Evolutionary conservation across 2,888 invertebrate genomes (phyloP), one percentile per base, ranked within the genome.

Genomic region (Diploptera punctata): DNA sequence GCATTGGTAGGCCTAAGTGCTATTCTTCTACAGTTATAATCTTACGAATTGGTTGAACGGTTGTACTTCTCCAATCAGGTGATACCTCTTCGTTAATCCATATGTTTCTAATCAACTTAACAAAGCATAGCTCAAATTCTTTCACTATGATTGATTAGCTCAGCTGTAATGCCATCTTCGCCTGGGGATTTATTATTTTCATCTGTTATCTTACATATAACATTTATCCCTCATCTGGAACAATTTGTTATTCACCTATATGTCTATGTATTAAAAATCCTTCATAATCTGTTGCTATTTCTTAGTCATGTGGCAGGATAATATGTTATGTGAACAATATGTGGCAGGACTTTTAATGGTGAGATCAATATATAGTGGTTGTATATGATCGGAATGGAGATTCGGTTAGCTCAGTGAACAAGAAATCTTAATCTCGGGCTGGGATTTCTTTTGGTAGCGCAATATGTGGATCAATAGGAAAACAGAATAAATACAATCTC

Each of bases 11-110:
- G 18, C 31, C 61, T 18, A 10, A 70, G 29, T 60, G 68, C 43
- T 21, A 60, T 68, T 24, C 33, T 10, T 47, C 68, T 70, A 38
- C 29, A 52, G 38, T 54, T 54, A 21, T 9, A 18, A 38, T 70
- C 24, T 70, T 70, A 38, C 65, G 62, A 44, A 62, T 5, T 10
- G 33, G 33, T 10, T 33, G 54, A 29, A 70, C 19, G 24, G 65
- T 43, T 26, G 70, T 65, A 44, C 5, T 57, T 26, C 19, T 21
- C 47, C 70, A 70, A 44, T 65, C 65, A 13, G 21, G 47, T n/a
- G 70, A 47, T 21, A 65, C 65, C 31, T 62, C 33, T 38, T 70
- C 70, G 9, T 69, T 43, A 9, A 18, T 18, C 68, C 61, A 68
- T 16, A 69, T 26, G 21, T 18, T 61, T 38, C n/a, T 4, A 16